Percentiles rank a stretch among this genome's conserved stretches.
phyloP scores from a whole-genome alignment of 2,888 invertebrate genomes.

The Marasmarcha lunaedactyla region DNA sequence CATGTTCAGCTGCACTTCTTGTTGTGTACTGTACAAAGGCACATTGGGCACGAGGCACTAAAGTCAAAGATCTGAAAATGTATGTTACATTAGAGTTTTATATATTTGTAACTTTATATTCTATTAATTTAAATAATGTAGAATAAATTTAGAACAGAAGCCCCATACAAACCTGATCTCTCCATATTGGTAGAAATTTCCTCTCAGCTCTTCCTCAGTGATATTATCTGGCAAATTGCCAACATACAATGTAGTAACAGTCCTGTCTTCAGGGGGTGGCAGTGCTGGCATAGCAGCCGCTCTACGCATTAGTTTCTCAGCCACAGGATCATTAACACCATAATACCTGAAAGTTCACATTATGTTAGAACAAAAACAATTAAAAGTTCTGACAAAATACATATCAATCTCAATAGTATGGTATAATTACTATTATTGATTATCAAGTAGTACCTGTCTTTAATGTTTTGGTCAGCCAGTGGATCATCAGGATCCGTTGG shows the following conservation, averaged over 20 bases:
- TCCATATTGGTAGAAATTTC: constrained; percentile 98
- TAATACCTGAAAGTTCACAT: constrained; percentile 74
- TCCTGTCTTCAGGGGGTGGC: constrained; percentile 94
- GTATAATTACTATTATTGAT: background rate
- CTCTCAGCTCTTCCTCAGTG: constrained; percentile 91
- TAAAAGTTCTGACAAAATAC: background rate
- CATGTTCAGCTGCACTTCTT: constrained; percentile 89
- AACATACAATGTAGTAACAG: constrained; percentile 97
- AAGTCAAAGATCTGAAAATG: constrained; percentile 78
- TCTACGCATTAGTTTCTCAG: constrained; percentile 90
- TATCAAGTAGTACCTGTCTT: constrained; percentile 75
- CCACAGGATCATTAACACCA: constrained; percentile 96
- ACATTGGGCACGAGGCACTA: constrained; percentile 94
- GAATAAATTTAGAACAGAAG: too few relatives aligned
- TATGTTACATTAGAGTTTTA: too few relatives aligned
- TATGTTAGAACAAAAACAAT: background rate
- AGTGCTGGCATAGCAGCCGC: constrained; percentile 95
- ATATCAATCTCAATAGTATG: background rate
- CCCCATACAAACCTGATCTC: constrained; percentile 82
- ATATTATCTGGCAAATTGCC: constrained; percentile 92
- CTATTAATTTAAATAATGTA: too few relatives aligned
- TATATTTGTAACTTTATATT: too few relatives aligned
- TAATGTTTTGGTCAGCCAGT: constrained; percentile 94
- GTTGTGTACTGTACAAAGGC: constrained; percentile 97
- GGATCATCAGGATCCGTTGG: constrained; percentile 98